Evolutionary conservation across 1,140 invertebrate species (phyloP), one percentile per base, ranked within the genome.

Genomic region (Andricus grossulariae): DNA sequence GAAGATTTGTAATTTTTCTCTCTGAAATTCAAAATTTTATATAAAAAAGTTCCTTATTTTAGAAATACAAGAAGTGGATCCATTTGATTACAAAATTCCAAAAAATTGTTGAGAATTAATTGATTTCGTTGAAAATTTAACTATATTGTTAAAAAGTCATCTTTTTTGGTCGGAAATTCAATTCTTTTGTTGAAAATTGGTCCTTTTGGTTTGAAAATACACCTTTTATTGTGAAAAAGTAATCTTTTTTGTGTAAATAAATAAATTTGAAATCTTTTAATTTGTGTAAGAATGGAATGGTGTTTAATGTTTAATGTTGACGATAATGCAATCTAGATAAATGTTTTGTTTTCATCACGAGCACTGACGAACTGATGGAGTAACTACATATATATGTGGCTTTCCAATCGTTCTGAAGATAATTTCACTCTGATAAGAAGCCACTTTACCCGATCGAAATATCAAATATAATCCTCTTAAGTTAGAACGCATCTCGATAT

Each of bases 391-490:
- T 87, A 88, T 66, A 39, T 66, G 87, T 85, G 80, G 78, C 76
- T 80, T 82, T 84, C 78, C 83, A 85, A 79, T 84, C 83, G 83
- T 79, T 83, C 81, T 78, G 82, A 81, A 81, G 87, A 86, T 88
- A 88, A 88, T 87, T 88, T 85, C 84, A 77, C 60, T 66, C 81
- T 87, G 88, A 91, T 90, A 91, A 90, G 90, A 90, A 89, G 86
- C 87, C 89, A 91, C 88, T 91, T 89, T 85, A 81, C 82, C 80
- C 85, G 88, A 90, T 90, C 88, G 88, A 90, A 90, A 90, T 88
- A 89, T 88, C 88, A 88, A 91, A 90, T 89, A 89, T 91, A 91
- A 91, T 91, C 89, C 88, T 90, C 88, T 91, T 89, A 90, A 90
- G 87, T 87, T 85, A 81, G 80, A 76, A 80, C 80, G 83, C 83